phyloP scores from a whole-genome alignment of 2,797 vertebrate species.

The Pangasius krempfi region DNA sequence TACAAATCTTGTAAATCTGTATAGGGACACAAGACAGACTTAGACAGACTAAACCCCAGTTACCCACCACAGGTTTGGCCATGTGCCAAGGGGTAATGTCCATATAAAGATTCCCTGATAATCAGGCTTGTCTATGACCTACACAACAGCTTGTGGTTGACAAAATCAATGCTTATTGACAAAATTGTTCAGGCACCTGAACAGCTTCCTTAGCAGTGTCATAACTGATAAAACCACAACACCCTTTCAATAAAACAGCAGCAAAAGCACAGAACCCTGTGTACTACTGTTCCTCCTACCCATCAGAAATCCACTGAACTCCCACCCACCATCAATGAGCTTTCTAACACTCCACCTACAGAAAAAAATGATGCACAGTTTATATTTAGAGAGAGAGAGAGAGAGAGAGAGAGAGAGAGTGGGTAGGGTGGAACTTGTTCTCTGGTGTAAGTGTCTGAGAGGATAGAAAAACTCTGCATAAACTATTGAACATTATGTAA shows the following conservation, averaged over 20 bases:
- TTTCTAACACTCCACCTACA: conserved; percentile 35
- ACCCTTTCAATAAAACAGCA: not conserved
- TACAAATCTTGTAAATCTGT: not conserved
- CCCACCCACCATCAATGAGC: conserved; percentile 4
- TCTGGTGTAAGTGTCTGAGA: conserved; percentile 8
- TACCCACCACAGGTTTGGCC: conserved; percentile 28
- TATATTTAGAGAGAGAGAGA: conserved; percentile 11
- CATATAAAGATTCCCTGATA: conserved; percentile 14
- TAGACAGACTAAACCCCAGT: not conserved
- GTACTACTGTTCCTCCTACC: not conserved
- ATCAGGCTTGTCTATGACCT: conserved; percentile 7
- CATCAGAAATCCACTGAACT: conserved; percentile 21
- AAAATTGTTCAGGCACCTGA: conserved; percentile 15
- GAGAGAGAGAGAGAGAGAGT: conserved; percentile 5
- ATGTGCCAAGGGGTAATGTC: conserved; percentile 50
- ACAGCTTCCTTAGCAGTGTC: conserved; percentile 4
- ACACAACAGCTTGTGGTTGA: conserved; percentile 5
- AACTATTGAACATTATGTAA: conserved; percentile 10
- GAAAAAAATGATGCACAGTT: conserved; percentile 16
- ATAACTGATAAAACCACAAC: conserved; percentile 1
- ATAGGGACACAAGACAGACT: not conserved
- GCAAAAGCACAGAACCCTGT: conserved; percentile 1
- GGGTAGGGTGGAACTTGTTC: not conserved
- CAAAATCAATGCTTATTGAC: conserved; percentile 17
- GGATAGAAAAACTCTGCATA: not conserved